Conservation (phyloP, 2,888 invertebrate species). For the Tenthredo livida region DNA sequence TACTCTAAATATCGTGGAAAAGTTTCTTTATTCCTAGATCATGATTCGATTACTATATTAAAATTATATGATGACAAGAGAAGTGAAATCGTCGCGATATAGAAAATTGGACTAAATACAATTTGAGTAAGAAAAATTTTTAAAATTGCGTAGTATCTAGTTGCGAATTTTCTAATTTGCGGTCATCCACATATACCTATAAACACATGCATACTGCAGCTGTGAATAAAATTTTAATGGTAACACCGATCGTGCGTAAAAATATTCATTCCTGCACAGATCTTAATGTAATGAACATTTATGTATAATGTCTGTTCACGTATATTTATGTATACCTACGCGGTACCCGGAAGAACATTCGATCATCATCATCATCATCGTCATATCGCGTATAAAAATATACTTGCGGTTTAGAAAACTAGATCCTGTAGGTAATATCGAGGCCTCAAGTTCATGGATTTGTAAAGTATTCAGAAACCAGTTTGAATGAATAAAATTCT, state of each 20-base stretch:
- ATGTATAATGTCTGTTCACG: background rate
- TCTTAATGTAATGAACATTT: no score
- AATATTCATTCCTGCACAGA: background rate
- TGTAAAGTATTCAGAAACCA: background rate
- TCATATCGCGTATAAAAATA: background rate
- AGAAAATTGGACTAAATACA: background rate
- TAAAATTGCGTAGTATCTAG: background rate
- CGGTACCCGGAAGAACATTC: constrained; percentile 15
- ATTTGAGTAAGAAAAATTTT: background rate
- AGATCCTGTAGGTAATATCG: constrained; percentile 30
- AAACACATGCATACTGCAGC: background rate
- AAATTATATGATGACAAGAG: background rate
- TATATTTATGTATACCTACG: background rate
- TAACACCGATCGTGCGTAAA: background rate
- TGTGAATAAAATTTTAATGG: background rate
- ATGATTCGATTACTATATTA: background rate
- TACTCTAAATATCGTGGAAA: background rate
- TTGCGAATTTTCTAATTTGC: constrained; percentile 45
- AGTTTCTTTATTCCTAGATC: background rate
- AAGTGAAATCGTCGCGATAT: background rate
- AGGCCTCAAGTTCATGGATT: constrained; percentile 42
- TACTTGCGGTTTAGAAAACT: constrained; percentile 42
- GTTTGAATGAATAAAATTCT: constrained; percentile 2
- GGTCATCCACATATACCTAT: background rate
- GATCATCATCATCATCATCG: constrained; percentile 11